A percentile compares a stretch with the other conserved stretches of the same genome.
These are phyloP conservation scores for Diarsia mendica DNA, from an alignment of 2,888 invertebrate species.

Conservation along the genomic window DNA sequence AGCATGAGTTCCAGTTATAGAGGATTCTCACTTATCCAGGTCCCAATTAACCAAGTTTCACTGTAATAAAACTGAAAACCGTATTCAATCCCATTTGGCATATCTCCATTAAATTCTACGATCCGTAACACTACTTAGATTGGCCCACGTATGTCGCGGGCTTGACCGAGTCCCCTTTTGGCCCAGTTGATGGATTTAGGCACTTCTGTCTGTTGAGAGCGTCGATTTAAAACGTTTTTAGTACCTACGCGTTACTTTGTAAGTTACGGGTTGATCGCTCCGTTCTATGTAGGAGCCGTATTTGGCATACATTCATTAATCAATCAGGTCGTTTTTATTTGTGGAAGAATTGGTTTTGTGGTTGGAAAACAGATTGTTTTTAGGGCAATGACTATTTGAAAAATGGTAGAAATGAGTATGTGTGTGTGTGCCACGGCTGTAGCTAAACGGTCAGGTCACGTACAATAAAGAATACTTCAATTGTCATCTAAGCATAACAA, in stretches of 20 bases:
- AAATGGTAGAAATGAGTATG: neutral
- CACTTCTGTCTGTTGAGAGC: conserved; percentile 53
- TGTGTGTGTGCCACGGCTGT: neutral
- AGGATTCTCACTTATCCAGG: too few species aligned
- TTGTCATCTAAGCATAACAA: too few species aligned
- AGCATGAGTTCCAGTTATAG: too few species aligned
- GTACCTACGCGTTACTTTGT: conserved; percentile 50
- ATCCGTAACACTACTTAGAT: conserved; percentile 54
- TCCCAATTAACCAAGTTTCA: too few species aligned
- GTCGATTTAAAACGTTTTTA: conserved; percentile 60
- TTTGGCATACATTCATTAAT: conserved; percentile 41
- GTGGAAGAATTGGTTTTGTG: conserved; percentile 22
- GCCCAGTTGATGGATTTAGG: conserved; percentile 55
- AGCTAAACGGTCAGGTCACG: too few species aligned
- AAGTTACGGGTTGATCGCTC: conserved; percentile 44
- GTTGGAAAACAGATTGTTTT: conserved; percentile 19
- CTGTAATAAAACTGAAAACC: conserved; percentile 30
- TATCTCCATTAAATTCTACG: conserved; percentile 41
- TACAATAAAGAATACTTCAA: too few species aligned
- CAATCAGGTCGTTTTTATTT: conserved; percentile 25
- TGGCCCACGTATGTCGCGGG: conserved; percentile 63
- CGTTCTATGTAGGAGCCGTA: conserved; percentile 14
- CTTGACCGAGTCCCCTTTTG: conserved; percentile 56
- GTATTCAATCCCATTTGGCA: conserved; percentile 34
- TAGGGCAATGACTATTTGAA: neutral